phyloP scores from a whole-genome alignment of 2,113 vertebrate genomes.

The Choloepus hoffmanni region DNA sequence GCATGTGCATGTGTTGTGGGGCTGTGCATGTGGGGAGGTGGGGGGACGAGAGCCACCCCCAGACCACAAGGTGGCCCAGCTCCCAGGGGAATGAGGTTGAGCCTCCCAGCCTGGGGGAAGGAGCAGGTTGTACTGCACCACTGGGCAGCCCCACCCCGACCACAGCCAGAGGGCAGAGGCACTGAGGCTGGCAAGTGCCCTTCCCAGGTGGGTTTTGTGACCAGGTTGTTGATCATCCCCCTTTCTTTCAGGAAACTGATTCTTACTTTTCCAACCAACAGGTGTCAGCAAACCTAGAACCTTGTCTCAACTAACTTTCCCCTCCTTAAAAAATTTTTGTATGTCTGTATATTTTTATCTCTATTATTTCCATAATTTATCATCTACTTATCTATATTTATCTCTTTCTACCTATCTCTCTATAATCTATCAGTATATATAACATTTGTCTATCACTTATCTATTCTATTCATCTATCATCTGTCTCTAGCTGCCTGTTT shows the following conservation, averaged over 20 bases:
- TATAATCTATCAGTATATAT: no score
- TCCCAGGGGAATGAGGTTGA: neutral
- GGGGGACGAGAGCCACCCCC: neutral
- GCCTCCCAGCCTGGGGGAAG: neutral
- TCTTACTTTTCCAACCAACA: slow-evolving; percentile 15
- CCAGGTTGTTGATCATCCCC: neutral
- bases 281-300: slow-evolving; percentile 41
- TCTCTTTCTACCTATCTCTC: neutral
- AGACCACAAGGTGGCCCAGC: neutral
- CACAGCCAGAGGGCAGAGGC: fast-evolving
- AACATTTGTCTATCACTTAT: neutral
- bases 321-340: neutral
- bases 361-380: no score
- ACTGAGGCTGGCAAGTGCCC: fast-evolving
- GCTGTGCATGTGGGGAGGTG: neutral
- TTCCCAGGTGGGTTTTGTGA: neutral
- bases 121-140: neutral
- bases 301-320: neutral
- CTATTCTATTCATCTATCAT: neutral
- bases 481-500: neutral
- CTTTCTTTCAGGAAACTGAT: neutral
- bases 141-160: neutral
- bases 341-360: no score
- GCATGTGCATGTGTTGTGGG: neutral
- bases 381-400: no score